A percentile compares a stretch with the other conserved stretches of the same genome.
These are phyloP conservation scores for Galerucella nymphaeae DNA, from an alignment of 2,888 invertebrate species.

Conservation along the genomic window DNA sequence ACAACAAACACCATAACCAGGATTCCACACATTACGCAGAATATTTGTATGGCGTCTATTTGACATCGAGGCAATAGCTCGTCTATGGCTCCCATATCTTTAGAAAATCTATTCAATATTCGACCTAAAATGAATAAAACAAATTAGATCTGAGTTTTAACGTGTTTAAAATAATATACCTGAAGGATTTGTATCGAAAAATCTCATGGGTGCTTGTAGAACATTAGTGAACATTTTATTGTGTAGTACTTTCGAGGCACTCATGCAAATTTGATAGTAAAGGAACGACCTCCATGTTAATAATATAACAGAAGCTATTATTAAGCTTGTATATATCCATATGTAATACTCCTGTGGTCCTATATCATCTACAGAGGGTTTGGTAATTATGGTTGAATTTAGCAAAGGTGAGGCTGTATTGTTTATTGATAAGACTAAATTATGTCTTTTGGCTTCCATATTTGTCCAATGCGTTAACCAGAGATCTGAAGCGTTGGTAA, in stretches of 20 bases:
- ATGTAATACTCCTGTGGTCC: constrained; percentile 59
- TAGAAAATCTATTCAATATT: constrained; percentile 85
- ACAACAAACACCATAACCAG: constrained; percentile 78
- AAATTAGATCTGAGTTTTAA: not conserved
- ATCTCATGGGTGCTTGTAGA: constrained; percentile 79
- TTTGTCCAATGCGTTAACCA: constrained; percentile 80
- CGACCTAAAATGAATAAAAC: constrained; percentile 67
- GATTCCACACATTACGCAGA: constrained; percentile 78
- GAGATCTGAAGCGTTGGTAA: constrained; percentile 79
- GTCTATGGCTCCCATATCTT: constrained; percentile 84
- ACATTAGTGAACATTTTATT: constrained; percentile 82
- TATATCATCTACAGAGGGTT: not conserved
- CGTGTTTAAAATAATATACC: constrained; percentile 65
- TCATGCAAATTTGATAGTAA: constrained; percentile 80
- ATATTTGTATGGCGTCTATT: constrained; percentile 74
- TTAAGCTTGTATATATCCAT: constrained; percentile 71
- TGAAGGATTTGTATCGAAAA: constrained; percentile 87
- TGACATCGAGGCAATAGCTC: constrained; percentile 76
- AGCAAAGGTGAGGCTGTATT: not conserved
- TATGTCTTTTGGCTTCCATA: constrained; percentile 59
- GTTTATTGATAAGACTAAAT: not conserved
- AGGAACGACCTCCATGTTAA: constrained; percentile 74
- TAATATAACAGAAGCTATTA: constrained; percentile 70
- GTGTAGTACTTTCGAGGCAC: constrained; percentile 79
- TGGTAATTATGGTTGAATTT: not conserved